Conservation (phyloP, 2,888 invertebrate species). For the Cenopis cana region DNA sequence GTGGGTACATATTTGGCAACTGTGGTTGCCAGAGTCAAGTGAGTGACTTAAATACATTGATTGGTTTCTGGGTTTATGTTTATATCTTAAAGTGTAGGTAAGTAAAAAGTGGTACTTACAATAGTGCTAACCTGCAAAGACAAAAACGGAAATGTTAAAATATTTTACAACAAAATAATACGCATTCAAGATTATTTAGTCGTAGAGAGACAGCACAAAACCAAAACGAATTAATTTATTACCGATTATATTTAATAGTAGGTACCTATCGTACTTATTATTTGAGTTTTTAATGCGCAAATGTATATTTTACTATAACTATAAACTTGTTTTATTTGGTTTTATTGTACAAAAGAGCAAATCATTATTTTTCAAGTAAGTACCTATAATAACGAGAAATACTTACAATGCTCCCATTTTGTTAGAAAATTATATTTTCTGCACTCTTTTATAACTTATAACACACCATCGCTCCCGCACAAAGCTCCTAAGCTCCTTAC, state of each 20-base stretch:
- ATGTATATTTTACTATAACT: neutral
- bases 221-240: no score
- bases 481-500: no score
- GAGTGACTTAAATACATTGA: no score
- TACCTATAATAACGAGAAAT: neutral
- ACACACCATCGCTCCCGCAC: neutral
- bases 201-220: no score
- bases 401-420: slow-evolving; percentile 5
- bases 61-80: no score
- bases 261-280: no score
- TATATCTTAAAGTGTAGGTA: neutral
- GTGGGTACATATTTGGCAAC: no score
- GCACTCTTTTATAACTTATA: neutral
- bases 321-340: no score
- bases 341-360: no score
- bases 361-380: neutral
- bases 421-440: slow-evolving; percentile 3
- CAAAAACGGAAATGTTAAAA: neutral
- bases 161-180: neutral
- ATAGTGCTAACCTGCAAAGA: neutral
- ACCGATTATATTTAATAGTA: no score
- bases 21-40: no score
- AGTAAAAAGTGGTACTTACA: slow-evolving; percentile 1
- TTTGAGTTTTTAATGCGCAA: neutral
- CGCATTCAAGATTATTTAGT: neutral